Base-by-base conservation (phyloP, 1,140 invertebrate species). In the Diachasmimorpha longicaudata region DNA sequence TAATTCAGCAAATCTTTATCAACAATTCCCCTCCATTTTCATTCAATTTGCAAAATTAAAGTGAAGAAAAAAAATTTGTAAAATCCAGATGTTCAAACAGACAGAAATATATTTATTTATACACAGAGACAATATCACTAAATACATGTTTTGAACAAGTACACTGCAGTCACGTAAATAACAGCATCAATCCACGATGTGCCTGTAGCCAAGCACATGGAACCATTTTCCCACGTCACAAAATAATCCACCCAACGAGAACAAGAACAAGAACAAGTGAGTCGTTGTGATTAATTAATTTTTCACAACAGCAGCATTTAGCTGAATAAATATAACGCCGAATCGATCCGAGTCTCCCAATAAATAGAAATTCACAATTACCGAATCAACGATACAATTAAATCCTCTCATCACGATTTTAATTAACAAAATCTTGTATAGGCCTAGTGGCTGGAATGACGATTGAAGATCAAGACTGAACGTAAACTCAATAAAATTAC, bases 51-150 rank as follows among this genome's bases (percentile, higher is more conserved):
- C 31, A 31, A 31, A 31, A 31, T 31, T 31, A 2, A 31, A 31
- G 2, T 31, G 2, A 31, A 31, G 2, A 31, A 31, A 31, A 3
- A 31, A 31, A 31, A 31, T 31, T 3, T 31, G 6, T 31, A 31
- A 31, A 31, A 31, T 6, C 31, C 2, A 2, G 2, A 31, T 2
- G 44, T 70, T 70, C 14, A 31, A 46, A 19, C 21, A 72, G 25
- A 31, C 70, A 55, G 13, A 72, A 52, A 72, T 52, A 55, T 55
- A 52, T 72, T 52, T n/a, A 21, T 67, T 74, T 68, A 58, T 73
- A 73, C 63, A 74, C 72, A 74, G 72, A 72, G 48, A 72, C 70
- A 72, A 68, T 67, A 68, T 58, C 72, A 68, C 23, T 74, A 74
- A 48, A 74, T 68, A 74, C 72, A 74, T 37, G n/a, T n/a, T 44